Percentiles rank a stretch among this genome's conserved stretches.
phyloP scores from a whole-genome alignment of 1,140 invertebrate species.

The Helicoverpa armigera region DNA sequence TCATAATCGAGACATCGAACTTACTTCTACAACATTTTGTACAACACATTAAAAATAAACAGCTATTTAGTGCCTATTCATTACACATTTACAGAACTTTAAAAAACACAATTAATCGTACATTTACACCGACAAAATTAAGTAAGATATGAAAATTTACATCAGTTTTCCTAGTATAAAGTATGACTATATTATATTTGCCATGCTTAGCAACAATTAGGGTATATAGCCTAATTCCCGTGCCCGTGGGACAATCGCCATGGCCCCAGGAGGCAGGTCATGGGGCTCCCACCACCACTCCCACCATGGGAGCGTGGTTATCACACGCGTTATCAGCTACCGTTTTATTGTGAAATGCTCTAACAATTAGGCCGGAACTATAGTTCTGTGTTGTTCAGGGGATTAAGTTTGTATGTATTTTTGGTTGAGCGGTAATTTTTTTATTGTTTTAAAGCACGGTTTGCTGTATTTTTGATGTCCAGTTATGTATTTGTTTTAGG shows the following conservation, averaged over 20 bases:
- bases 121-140: too few species aligned
- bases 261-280: not conserved
- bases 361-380: not conserved
- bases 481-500: not conserved
- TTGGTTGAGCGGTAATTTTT: not conserved
- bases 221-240: not conserved
- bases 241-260: not conserved
- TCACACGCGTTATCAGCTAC: constrained; percentile 10
- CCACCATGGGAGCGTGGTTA: not conserved
- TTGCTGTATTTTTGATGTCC: not conserved
- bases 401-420: not conserved
- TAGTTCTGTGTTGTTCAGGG: not conserved
- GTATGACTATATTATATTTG: too few species aligned
- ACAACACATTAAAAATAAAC: too few species aligned
- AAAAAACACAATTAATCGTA: too few species aligned
- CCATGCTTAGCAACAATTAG: not conserved
- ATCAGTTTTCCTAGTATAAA: too few species aligned
- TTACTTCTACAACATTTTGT: constrained; percentile 14
- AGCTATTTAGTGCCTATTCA: too few species aligned
- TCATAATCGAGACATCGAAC: constrained; percentile 1
- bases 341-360: constrained; percentile 2
- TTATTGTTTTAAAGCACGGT: not conserved
- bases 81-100: too few species aligned
- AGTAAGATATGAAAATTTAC: too few species aligned
- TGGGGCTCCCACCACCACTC: constrained; percentile 2